phyloP scores from a whole-genome alignment of 1,140 invertebrate species.

The Drosophila simulans region DNA sequence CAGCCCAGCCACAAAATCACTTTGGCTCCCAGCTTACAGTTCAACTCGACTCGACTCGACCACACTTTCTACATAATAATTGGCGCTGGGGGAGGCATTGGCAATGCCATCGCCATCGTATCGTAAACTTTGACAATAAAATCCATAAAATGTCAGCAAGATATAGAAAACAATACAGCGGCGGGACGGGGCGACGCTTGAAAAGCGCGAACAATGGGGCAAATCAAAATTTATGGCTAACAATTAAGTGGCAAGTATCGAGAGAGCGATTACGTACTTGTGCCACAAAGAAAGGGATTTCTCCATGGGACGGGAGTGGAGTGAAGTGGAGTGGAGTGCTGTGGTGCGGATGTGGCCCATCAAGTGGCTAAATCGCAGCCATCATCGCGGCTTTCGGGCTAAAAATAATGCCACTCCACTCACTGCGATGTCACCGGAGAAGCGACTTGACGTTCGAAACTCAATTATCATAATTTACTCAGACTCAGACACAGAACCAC shows the following conservation, averaged over 20 bases:
- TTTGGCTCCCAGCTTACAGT: not conserved
- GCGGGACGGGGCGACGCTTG: not conserved
- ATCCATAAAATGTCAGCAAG: slow-evolving; percentile 53
- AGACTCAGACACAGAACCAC: not conserved
- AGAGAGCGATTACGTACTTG: slow-evolving; percentile 54
- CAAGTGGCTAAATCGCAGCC: slow-evolving; percentile 39
- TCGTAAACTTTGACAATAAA: slow-evolving; percentile 52
- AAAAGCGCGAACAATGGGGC: slow-evolving; percentile 43
- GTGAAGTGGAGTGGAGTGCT: not conserved
- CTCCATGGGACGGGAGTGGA: not conserved
- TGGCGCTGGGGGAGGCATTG: slow-evolving; percentile 26
- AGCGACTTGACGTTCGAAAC: slow-evolving; percentile 27
- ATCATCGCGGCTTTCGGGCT: slow-evolving; percentile 24
- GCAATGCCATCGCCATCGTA: not conserved
- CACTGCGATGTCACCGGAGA: not conserved
- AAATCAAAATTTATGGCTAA: slow-evolving; percentile 70
- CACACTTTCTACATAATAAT: slow-evolving; percentile 31
- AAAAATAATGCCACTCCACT: slow-evolving; percentile 18
- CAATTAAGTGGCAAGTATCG: slow-evolving; percentile 60
- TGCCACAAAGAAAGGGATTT: slow-evolving; percentile 1
- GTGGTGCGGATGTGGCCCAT: not conserved
- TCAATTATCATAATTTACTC: slow-evolving; percentile 52
- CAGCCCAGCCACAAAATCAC: slow-evolving; percentile 9
- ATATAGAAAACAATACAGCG: slow-evolving; percentile 21
- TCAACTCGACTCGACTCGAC: not conserved